Percentiles rank a stretch among this genome's conserved stretches.
Evolutionary conservation across 2,113 vertebrate species (phyloP).

Genomic region (Cheirogaleus medius): DNA sequence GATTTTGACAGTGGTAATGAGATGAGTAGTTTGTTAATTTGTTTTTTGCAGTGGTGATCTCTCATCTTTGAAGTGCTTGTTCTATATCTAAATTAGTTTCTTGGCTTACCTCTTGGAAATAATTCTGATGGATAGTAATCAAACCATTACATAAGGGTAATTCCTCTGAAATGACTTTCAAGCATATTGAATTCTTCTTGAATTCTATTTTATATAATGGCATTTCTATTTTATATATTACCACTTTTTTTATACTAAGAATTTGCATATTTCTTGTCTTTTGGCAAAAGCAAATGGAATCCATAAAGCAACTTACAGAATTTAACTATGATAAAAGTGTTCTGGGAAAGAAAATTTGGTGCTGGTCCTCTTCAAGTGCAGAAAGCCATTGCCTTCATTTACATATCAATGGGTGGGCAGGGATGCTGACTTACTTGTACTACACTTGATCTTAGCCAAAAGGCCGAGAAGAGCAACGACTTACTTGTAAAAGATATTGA

Average conservation of each 20-base stretch:
- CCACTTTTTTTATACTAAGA: slow-evolving; percentile 56
- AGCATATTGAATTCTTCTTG: slow-evolving; percentile 68
- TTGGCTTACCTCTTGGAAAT: slow-evolving; percentile 56
- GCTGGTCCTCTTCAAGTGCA: neutral
- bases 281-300: slow-evolving; percentile 67
- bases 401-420: neutral
- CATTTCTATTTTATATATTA: slow-evolving; percentile 67
- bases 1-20: slow-evolving; percentile 4
- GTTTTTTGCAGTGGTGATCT: slow-evolving; percentile 20
- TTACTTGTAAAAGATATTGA: neutral
- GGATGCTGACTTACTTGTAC: neutral
- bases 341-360: slow-evolving; percentile 33
- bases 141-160: slow-evolving; percentile 62
- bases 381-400: slow-evolving; percentile 31
- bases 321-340: slow-evolving; percentile 24
- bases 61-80: slow-evolving; percentile 32
- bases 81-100: slow-evolving; percentile 49
- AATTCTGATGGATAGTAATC: slow-evolving; percentile 59
- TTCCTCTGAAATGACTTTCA: slow-evolving; percentile 55
- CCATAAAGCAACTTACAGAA: slow-evolving; percentile 23
- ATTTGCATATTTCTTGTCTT: slow-evolving; percentile 52
- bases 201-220: slow-evolving; percentile 70
- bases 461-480: neutral
- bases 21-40: neutral
- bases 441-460: too few relatives aligned